Evolutionary conservation across 2,113 vertebrate species (phyloP), one percentile per base, ranked within the genome.

Genomic region (Cheirogaleus medius): DNA sequence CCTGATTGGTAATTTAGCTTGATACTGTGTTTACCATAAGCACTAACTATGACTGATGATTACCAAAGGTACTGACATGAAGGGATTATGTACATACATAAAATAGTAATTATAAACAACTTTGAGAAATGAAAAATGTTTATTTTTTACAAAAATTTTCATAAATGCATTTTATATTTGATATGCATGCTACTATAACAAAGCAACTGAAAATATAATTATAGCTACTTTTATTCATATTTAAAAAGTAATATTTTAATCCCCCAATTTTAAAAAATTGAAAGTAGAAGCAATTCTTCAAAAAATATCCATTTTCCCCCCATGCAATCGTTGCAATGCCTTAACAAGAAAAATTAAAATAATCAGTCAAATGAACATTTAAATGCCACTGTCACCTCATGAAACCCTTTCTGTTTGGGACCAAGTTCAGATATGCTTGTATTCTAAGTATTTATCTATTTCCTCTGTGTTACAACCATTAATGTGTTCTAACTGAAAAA

Each of bases 121-220:
- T 98, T 94, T 96, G 97, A 98, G 98, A 98, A 98, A 87, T 86
- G 97, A 97, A 94, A 93, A 85, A 96, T 77, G 78, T 98, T 98
- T 91, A 97, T 95, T 98, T 90, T 98, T 98, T 98, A 99, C 98
- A 99, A 98, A 99, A 98, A 60, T 97, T 97, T 96, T 95, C 94
- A 81, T 64, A 89, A 98, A 96, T 98, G 91, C 92, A 84, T 97
- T 97, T 95, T 97, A 89, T 95, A 96, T 98, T 97, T 95, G 63
- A 97, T 97, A 90, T 81, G 97, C 98, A 98, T 98, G 98, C 98
- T 96, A 94, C 96, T 94, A 96, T 94, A 98, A 98, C 97, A 98
- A 98, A 98, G 87, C 97, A 97, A 97, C 95, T 54, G 68, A 97
- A 98, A 98, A 96, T 91, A 98, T 98, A 98, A 95, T 98, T 98